Conservation (phyloP, 2,797 vertebrate species). For the Erpetoichthys calabaricus region DNA sequence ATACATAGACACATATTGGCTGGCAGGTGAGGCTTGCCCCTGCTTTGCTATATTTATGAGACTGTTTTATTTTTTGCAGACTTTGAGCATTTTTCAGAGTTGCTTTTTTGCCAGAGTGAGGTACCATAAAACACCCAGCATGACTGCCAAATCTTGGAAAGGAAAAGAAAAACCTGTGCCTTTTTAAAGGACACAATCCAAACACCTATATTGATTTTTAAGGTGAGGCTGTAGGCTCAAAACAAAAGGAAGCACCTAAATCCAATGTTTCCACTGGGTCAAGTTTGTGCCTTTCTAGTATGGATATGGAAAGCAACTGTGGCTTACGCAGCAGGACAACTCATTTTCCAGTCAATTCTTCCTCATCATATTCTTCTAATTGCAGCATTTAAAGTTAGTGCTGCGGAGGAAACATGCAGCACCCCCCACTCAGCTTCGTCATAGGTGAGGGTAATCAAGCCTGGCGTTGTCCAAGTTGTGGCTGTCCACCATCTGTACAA, state of each 20-base stretch:
- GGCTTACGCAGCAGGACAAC: background rate
- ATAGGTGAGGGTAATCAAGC: constrained; percentile 34
- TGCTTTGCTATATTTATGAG: constrained; percentile 6
- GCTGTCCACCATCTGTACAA: constrained; percentile 70
- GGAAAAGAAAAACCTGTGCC: background rate
- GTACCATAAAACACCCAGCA: constrained; percentile 8
- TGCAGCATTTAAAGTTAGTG: constrained; percentile 22
- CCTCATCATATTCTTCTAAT: constrained; percentile 21
- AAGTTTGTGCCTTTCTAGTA: no score
- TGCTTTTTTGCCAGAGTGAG: constrained; percentile 8
- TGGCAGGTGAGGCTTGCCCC: constrained; percentile 9
- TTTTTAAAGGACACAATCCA: background rate
- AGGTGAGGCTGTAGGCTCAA: constrained; percentile 7
- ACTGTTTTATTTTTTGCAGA: constrained; percentile 12
- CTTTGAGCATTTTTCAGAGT: constrained; percentile 6
- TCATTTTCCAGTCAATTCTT: constrained; percentile 11
- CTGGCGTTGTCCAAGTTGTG: constrained; percentile 42
- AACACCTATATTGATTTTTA: constrained; percentile 6
- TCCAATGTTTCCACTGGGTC: constrained; percentile 1
- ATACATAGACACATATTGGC: constrained; percentile 2
- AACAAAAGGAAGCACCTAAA: constrained; percentile 3
- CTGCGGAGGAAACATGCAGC: constrained; percentile 25
- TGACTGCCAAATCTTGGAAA: constrained; percentile 5
- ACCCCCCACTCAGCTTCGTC: constrained; percentile 22
- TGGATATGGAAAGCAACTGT: no score